These are phyloP conservation scores for Brotula barbata DNA, from an alignment of 2,797 vertebrate genomes.

Conservation along the genomic window DNA sequence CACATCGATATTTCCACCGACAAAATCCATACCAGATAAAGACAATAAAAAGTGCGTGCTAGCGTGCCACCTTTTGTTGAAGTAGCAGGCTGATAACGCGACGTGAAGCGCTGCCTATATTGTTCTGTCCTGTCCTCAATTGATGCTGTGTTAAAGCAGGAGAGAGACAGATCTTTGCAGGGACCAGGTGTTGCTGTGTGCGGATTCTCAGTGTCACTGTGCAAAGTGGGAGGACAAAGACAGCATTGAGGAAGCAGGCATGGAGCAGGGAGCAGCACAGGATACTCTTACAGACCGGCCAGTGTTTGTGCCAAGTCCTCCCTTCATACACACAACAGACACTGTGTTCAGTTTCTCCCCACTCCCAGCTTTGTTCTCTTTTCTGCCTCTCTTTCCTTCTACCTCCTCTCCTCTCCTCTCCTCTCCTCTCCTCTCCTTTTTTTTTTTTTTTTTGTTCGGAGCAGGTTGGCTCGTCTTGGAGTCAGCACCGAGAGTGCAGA, in stretches of 20 bases:
- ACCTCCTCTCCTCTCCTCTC: conserved; percentile 49
- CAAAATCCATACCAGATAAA: too few species aligned
- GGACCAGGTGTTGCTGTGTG: conserved; percentile 79
- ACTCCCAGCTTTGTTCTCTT: conserved; percentile 78
- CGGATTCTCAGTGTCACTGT: conserved; percentile 79
- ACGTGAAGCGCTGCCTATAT: too few species aligned
- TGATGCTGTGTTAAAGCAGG: conserved; percentile 40
- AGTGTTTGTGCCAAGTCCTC: conserved; percentile 80
- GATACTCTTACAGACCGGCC: conserved; percentile 82
- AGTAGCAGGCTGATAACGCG: too few species aligned
- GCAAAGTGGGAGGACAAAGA: conserved; percentile 79
- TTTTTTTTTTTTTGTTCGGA: conserved; percentile 60
- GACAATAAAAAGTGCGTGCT: too few species aligned
- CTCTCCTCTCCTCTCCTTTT: conserved; percentile 42
- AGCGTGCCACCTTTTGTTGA: too few species aligned
- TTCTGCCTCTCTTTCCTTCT: conserved; percentile 59
- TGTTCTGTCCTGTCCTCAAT: conserved; percentile 24
- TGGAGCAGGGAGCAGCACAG: conserved; percentile 76
- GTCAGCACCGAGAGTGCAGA: conserved; percentile 67
- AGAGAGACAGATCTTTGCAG: conserved; percentile 54
- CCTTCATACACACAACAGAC: conserved; percentile 78
- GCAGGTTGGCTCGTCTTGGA: conserved; percentile 68
- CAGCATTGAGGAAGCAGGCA: conserved; percentile 78
- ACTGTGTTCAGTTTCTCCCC: conserved; percentile 80
- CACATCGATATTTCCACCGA: too few species aligned